Percentiles rank a stretch among this genome's conserved stretches.
These are phyloP conservation scores for Acronicta psi DNA, from an alignment of 2,888 invertebrate genomes.

Conservation along the genomic window DNA sequence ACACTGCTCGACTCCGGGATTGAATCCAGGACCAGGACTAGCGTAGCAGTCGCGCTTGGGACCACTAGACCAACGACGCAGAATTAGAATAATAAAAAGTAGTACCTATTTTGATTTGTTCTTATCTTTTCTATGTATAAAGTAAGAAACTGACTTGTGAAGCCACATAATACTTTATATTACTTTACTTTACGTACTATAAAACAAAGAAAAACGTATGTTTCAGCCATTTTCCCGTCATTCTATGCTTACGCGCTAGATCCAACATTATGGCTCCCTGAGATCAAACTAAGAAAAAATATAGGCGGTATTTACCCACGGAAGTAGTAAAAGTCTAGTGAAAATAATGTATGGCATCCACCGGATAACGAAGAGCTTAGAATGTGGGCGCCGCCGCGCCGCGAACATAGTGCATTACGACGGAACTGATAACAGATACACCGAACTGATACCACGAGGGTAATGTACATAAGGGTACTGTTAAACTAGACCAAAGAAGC, in stretches of 20 bases:
- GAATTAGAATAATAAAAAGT: too few species aligned
- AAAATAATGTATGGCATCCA: constrained; percentile 47
- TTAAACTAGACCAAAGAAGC: neutral
- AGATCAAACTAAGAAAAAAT: constrained; percentile 28
- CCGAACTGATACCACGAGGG: constrained; percentile 10
- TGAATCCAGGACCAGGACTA: too few species aligned
- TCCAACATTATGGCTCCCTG: constrained; percentile 8
- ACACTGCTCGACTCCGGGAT: too few species aligned
- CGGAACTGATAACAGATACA: constrained; percentile 29
- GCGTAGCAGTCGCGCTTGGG: too few species aligned
- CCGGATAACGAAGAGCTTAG: constrained; percentile 40
- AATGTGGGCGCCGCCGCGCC: constrained; percentile 27
- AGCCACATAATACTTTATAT: too few species aligned
- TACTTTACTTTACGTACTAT: too few species aligned
- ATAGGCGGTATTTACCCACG: constrained; percentile 30
- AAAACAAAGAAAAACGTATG: too few species aligned
- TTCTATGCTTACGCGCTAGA: constrained; percentile 15
- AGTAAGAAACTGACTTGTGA: too few species aligned
- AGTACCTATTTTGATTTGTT: too few species aligned
- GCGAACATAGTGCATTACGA: constrained; percentile 35
- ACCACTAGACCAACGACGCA: too few species aligned
- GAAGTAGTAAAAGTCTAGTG: constrained; percentile 52
- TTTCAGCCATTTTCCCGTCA: constrained; percentile 7
- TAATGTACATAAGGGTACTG: constrained; percentile 5
- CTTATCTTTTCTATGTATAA: too few species aligned